Percentiles rank a stretch among this genome's conserved stretches.
Conservation (phyloP, 2,113 vertebrate genomes). For the Podiceps cristatus region DNA sequence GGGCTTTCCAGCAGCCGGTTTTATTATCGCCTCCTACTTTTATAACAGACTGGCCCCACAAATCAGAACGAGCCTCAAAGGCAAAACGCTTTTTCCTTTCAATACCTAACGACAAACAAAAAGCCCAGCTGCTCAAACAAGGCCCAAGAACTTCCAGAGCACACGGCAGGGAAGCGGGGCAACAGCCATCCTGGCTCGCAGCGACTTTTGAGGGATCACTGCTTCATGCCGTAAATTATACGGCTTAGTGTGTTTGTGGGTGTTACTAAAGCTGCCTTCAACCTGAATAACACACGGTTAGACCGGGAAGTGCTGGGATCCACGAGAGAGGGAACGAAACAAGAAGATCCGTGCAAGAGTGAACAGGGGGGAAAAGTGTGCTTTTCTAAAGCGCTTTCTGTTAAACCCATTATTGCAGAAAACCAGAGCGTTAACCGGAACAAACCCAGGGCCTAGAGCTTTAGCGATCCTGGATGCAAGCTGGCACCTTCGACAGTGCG, state of each 20-base stretch:
- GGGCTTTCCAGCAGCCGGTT: not conserved
- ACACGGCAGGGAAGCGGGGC: not conserved
- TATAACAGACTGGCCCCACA: slow-evolving; percentile 4
- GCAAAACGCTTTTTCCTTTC: not conserved
- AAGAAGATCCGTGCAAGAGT: not conserved
- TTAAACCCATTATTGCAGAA: not conserved
- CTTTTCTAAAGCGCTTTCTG: not conserved
- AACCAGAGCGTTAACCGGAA: not conserved
- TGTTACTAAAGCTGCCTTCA: not conserved
- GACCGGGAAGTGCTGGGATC: not conserved
- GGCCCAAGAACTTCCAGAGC: not conserved
- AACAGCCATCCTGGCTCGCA: not conserved
- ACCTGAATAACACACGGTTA: not conserved
- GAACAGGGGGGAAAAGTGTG: not conserved
- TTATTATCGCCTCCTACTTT: not conserved
- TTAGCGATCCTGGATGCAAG: not conserved
- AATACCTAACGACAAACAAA: not conserved
- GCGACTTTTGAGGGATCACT: not conserved
- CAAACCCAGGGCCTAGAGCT: not conserved
- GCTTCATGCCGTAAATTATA: not conserved
- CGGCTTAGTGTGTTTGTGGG: not conserved
- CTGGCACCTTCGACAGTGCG: not conserved
- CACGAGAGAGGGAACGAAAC: not conserved
- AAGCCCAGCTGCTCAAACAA: not conserved
- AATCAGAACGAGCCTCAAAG: not conserved